Conservation (phyloP, 2,888 invertebrate species). For the Odontothrips loti region DNA sequence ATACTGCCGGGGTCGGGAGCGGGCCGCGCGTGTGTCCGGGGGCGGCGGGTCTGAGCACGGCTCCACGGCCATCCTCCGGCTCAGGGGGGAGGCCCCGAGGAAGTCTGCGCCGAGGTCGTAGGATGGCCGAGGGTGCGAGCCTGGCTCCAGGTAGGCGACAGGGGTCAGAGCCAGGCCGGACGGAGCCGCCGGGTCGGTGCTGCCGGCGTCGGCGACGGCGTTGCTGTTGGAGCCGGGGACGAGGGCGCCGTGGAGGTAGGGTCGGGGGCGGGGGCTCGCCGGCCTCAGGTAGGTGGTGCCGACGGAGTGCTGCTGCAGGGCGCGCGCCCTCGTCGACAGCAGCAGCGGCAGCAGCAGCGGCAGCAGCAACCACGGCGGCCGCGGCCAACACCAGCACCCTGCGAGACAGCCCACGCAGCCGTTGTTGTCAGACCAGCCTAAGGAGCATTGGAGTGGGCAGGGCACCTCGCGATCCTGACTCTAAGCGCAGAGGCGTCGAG, state of each 20-base stretch:
- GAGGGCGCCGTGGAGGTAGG: too few species aligned
- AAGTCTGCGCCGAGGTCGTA: too few species aligned
- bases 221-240: too few species aligned
- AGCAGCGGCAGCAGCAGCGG: neutral
- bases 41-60: neutral
- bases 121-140: too few species aligned
- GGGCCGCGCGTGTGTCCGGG: neutral
- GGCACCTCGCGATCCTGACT: too few species aligned
- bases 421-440: too few species aligned
- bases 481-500: neutral
- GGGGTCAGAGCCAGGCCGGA: neutral
- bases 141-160: neutral
- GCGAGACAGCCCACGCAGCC: neutral
- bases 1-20: neutral
- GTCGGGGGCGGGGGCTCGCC: too few species aligned
- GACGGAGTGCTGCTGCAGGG: neutral
- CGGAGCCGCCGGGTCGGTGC: neutral
- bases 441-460: too few species aligned
- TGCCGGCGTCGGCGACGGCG: neutral
- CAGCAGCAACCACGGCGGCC: neutral
- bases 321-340: neutral
- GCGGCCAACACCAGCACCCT: neutral
- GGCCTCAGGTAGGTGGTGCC: neutral
- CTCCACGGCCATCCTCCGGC: neutral
- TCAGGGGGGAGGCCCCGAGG: too few species aligned